phyloP scores from a whole-genome alignment of 2,888 invertebrate genomes.

The Orthonychiurus folsomi region DNA sequence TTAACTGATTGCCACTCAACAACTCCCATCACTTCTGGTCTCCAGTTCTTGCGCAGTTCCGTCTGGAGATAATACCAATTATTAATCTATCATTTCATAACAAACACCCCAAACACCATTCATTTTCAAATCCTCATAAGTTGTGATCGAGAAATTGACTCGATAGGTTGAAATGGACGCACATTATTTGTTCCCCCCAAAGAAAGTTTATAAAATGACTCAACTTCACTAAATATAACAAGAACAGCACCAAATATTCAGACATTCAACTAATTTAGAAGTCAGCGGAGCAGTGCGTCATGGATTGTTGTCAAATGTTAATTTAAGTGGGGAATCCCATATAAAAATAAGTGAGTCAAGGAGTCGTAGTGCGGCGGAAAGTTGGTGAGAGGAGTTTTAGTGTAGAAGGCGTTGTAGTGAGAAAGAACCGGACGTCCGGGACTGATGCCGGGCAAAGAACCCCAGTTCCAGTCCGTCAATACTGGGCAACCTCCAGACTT shows the following conservation, averaged over 20 bases:
- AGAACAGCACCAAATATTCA: too few relatives aligned
- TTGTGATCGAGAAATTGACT: not conserved
- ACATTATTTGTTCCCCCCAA: too few relatives aligned
- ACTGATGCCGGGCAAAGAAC: slow-evolving; percentile 16
- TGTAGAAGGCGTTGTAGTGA: slow-evolving; percentile 21
- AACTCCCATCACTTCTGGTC: not conserved
- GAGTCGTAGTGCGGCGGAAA: slow-evolving; percentile 13
- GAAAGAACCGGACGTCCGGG: slow-evolving; percentile 22
- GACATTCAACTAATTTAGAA: too few relatives aligned
- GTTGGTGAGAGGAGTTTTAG: slow-evolving; percentile 25
- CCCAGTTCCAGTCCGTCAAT: not conserved
- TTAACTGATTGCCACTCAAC: not conserved
- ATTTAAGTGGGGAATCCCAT: too few relatives aligned
- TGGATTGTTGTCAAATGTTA: too few relatives aligned
- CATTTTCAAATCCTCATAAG: not conserved
- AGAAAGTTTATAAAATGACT: too few relatives aligned
- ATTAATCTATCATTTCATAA: not conserved
- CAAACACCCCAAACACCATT: not conserved
- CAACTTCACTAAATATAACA: too few relatives aligned
- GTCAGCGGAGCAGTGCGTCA: too few relatives aligned
- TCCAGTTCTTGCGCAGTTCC: not conserved
- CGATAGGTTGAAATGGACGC: too few relatives aligned
- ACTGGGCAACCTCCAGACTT: not conserved
- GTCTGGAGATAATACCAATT: not conserved
- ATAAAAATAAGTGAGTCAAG: slow-evolving; percentile 1